A percentile compares a stretch with the other conserved stretches of the same genome.
Conservation (phyloP, 2,888 invertebrate genomes). For the Mayetiola destructor region DNA sequence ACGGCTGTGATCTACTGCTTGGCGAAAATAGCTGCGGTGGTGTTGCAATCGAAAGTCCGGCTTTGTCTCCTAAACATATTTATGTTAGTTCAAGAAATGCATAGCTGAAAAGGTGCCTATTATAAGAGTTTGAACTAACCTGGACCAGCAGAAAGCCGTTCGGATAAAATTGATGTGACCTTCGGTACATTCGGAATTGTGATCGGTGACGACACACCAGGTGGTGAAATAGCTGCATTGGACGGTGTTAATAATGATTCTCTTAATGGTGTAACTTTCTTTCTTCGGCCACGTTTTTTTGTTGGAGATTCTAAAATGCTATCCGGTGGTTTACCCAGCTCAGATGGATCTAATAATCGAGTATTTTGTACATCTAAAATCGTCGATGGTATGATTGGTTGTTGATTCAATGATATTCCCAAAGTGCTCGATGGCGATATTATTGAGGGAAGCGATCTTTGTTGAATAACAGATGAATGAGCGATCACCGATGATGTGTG, state of each 20-base stretch:
- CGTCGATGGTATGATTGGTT: constrained; percentile 18
- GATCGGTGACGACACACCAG: neutral
- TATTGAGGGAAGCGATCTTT: neutral
- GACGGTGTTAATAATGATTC: constrained; percentile 30
- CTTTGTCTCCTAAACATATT: constrained; percentile 16
- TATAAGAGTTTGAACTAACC: neutral
- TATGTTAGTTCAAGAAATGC: neutral
- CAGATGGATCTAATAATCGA: constrained; percentile 11
- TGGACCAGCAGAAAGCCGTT: constrained; percentile 1
- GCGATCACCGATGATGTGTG: neutral
- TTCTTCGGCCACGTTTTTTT: constrained; percentile 33
- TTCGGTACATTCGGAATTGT: neutral
- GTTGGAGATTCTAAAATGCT: neutral
- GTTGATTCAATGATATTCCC: neutral
- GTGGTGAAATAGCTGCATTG: constrained; percentile 1
- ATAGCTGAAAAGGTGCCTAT: neutral
- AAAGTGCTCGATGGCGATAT: neutral
- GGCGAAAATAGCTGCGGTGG: constrained; percentile 40
- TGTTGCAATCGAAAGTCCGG: constrained; percentile 33
- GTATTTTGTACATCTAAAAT: constrained; percentile 17
- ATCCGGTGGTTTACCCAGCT: constrained; percentile 11
- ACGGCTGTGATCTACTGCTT: constrained; percentile 34
- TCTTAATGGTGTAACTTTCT: constrained; percentile 34
- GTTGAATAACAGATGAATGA: neutral
- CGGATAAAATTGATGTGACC: constrained; percentile 4